phyloP scores from a whole-genome alignment of 1,140 invertebrate species.

The Bombyx mori region DNA sequence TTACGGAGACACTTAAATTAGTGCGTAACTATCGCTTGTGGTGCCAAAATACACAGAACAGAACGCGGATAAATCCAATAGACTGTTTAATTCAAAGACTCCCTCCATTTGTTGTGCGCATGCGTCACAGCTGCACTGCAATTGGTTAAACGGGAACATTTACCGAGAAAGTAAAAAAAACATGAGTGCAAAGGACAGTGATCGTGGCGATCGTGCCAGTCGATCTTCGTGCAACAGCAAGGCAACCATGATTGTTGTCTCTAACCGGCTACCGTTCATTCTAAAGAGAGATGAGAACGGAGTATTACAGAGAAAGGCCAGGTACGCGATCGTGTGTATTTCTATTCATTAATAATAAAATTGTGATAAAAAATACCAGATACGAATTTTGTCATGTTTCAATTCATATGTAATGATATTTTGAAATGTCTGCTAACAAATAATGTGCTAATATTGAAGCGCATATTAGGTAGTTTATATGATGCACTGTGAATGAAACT shows the following conservation, averaged over 20 bases:
- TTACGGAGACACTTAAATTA: slow-evolving; percentile 16
- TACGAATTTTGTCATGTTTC: no score
- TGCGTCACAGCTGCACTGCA: slow-evolving; percentile 40
- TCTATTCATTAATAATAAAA: slow-evolving; percentile 1
- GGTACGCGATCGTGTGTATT: slow-evolving; percentile 68
- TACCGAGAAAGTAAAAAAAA: slow-evolving; percentile 24
- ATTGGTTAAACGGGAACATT: slow-evolving; percentile 46
- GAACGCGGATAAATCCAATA: slow-evolving; percentile 1
- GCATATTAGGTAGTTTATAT: no score
- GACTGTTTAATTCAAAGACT: slow-evolving; percentile 35
- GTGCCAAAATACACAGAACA: slow-evolving; percentile 26
- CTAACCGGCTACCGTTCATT: slow-evolving; percentile 90
- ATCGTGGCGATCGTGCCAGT: slow-evolving; percentile 47
- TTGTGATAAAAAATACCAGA: neutral
- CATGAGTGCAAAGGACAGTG: slow-evolving; percentile 49
- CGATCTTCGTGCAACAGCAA: slow-evolving; percentile 67
- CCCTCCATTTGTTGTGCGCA: slow-evolving; percentile 47
- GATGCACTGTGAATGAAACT: no score
- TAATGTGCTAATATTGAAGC: no score
- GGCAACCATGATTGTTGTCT: slow-evolving; percentile 89
- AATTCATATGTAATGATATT: no score
- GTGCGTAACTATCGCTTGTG: slow-evolving; percentile 21
- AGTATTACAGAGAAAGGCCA: slow-evolving; percentile 83
- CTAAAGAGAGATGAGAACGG: slow-evolving; percentile 82
- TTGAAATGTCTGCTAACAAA: no score